Conservation (phyloP, 1,140 invertebrate genomes). For the Wasmannia auropunctata region DNA sequence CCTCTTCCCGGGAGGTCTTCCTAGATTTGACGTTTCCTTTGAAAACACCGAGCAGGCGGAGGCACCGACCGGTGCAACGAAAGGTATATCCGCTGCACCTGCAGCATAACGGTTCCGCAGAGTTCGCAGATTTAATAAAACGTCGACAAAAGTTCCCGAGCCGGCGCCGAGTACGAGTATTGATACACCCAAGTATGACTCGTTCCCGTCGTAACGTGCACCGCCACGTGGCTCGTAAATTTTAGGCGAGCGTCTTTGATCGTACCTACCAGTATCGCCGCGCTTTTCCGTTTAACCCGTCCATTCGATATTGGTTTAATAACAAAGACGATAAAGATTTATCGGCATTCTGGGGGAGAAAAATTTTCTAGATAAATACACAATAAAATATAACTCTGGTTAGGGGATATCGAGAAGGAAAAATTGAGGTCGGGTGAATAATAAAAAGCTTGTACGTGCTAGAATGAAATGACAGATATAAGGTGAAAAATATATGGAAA, state of each 20-base stretch:
- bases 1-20: neutral
- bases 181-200: conserved; percentile 46
- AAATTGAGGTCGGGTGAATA: neutral
- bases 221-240: conserved; percentile 43
- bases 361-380: neutral
- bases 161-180: neutral
- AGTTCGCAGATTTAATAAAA: conserved; percentile 52
- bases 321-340: conserved; percentile 32
- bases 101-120: conserved; percentile 26
- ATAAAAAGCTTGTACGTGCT: neutral
- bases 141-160: conserved; percentile 43
- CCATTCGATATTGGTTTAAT: conserved; percentile 15
- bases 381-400: neutral
- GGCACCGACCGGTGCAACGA: neutral
- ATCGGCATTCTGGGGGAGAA: neutral
- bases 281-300: neutral
- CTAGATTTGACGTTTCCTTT: conserved; percentile 12
- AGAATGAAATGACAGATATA: neutral
- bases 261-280: neutral
- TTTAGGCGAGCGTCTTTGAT: conserved; percentile 32
- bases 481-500: neutral
- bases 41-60: neutral
- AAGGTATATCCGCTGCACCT: conserved; percentile 25
- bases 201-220: conserved; percentile 15
- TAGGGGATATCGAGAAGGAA: neutral